Evolutionary conservation across 1,140 invertebrate genomes (phyloP).

Genomic region (Platorchestia sp.): DNA sequence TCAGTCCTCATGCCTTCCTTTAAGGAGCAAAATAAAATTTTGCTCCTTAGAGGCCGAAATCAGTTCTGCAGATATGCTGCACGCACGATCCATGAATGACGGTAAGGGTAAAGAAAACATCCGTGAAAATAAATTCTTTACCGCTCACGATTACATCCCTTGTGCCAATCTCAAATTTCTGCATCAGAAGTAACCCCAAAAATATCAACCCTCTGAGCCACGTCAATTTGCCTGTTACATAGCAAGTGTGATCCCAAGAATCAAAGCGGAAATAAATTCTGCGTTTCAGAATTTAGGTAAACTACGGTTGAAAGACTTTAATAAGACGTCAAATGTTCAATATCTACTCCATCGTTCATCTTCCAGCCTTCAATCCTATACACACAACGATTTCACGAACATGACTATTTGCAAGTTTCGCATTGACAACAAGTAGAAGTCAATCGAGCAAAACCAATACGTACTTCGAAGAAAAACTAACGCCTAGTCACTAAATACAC

Average conservation of each 20-base stretch:
- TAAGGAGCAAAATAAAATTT: too few relatives aligned
- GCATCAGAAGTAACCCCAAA: background rate
- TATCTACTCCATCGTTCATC: background rate
- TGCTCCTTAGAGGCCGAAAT: background rate
- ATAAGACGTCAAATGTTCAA: background rate
- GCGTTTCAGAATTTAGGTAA: background rate
- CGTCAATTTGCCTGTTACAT: background rate
- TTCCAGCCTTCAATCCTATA: background rate
- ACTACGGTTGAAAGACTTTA: background rate
- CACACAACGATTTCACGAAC: background rate
- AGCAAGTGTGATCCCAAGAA: background rate
- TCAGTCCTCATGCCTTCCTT: too few relatives aligned
- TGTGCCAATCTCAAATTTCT: background rate
- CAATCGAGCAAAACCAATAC: background rate
- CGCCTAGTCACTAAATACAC: background rate
- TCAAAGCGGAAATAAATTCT: background rate
- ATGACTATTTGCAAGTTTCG: background rate
- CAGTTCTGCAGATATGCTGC: background rate
- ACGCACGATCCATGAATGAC: background rate
- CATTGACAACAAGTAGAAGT: background rate
- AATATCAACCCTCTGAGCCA: background rate
- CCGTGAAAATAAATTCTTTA: constrained; percentile 20
- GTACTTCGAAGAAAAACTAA: background rate
- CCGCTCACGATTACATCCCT: constrained; percentile 2
- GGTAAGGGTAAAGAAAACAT: background rate